Evolutionary conservation across 2,888 invertebrate genomes (phyloP), one percentile per base, ranked within the genome.

Genomic region (Brenthis ino): DNA sequence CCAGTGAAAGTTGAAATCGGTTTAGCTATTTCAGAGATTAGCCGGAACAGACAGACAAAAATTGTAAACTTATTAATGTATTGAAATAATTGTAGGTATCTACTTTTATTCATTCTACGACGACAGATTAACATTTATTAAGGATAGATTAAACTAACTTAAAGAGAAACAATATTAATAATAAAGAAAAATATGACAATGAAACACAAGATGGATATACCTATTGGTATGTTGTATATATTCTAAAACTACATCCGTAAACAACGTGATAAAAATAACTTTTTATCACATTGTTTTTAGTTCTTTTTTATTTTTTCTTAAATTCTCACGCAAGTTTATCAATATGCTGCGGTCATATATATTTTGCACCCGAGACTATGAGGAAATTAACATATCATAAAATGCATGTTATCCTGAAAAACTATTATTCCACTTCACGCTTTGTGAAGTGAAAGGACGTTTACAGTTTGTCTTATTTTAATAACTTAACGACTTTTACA

Each of bases 371-470:
- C 58, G 58, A 58, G n/a, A 48, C 58, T 58, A 58, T 24, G 11
- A 48, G 58, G 58, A 58, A 48, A 58, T 43, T 11, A 43, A 43
- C 8, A 43, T n/a, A 28, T 0, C 28, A 58, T 58, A 58, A 58
- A 58, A 58, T 11, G 6, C 28, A 4, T 8, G 5, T 33, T 51
- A 16, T 51, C 16, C 51, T 37, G 11, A 28, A 37, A 16, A 50
- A 24, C 12, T 37, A 2, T 12, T 53, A 55, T 60, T 54, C 56
- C 66, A 66, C 71, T 71, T 68, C 68, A 71, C 71, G 63, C 37
- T 48, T 81, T 85, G 91, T 90, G 91, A 85, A 87, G 91, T 86
- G 88, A 75, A 58, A 51, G 50, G 37, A 33, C 51, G 51, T 33
- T 6, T 64, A 33, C n/a, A n/a, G 79, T 57, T 57, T 63, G 8